Base-by-base conservation (phyloP, 2,797 vertebrate species). In the Phrynocephalus guinanensis region DNA sequence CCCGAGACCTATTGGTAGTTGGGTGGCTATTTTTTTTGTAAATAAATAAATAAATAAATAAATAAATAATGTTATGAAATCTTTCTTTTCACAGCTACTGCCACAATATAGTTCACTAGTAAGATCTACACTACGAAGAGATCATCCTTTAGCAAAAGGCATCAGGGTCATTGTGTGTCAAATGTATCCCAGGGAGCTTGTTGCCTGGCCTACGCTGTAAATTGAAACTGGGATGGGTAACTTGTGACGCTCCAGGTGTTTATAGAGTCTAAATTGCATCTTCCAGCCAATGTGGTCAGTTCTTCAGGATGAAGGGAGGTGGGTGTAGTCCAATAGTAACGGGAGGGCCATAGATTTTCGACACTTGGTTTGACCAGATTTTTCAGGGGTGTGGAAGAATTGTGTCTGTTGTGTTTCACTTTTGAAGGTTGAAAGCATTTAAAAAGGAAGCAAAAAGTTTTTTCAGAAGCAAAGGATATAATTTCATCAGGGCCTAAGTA, bases 401-500 rank as follows among this genome's bases (percentile, higher is more conserved):
- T 79, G 76, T 82, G 16, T 3, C 2, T 44, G 56, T 30, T n/a
- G 28, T 48, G 1, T 6, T 75, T 6, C 1, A 38, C 72, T 79
- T 81, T 63, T 6, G 5, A 2, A 22, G 84, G 67, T 75, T 88
- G 63, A 60, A 90, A 67, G 72, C n/a, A 78, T 26, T 50, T 68
- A 67, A 89, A 71, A 83, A 79, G 5, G 82, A 89, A 90, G 38
- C 0, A 66, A 63, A n/a, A 60, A 11, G 44, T 30, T 60, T 68
- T 90, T 50, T 66, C 33, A 85, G 8, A 75, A 15, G n/a, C 10
- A 50, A 20, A 44, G 38, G 28, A 33, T 24, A 20, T 2, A 90
- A 50, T 67, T 90, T 89, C 0, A 1, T 0, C 0, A 1, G 44
- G 81, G 81, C 85, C 13, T 8, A 0, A 0, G 87, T 86, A 84